These are phyloP conservation scores for Erpobdella octoculata DNA, from an alignment of 2,888 invertebrate species.

Conservation along the genomic window DNA sequence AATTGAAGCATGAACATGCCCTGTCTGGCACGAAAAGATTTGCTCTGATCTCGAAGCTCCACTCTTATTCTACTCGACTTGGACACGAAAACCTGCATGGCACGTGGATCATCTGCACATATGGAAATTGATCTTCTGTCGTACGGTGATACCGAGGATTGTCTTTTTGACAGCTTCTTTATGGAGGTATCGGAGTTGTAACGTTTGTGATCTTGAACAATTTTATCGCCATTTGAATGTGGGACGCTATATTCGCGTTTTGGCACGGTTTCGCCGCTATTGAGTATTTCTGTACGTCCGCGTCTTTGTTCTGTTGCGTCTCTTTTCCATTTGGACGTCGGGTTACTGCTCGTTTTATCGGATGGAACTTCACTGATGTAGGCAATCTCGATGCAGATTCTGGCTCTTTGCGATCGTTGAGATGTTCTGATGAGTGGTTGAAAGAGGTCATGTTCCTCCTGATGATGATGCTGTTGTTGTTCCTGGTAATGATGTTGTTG, in stretches of 20 bases:
- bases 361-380: slow-evolving; percentile 11
- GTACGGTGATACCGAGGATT: too few relatives aligned
- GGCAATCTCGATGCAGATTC: slow-evolving; percentile 27
- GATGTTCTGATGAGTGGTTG: neutral
- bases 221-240: too few relatives aligned
- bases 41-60: slow-evolving; percentile 16
- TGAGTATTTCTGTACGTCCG: too few relatives aligned
- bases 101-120: slow-evolving; percentile 29
- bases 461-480: neutral
- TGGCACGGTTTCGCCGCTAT: too few relatives aligned
- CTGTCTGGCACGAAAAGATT: neutral
- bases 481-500: too few relatives aligned
- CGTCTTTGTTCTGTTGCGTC: neutral
- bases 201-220: too few relatives aligned
- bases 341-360: neutral
- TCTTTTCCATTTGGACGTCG: neutral
- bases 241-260: too few relatives aligned
- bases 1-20: neutral
- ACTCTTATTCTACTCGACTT: slow-evolving; percentile 22
- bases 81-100: slow-evolving; percentile 24
- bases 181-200: too few relatives aligned
- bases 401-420: neutral
- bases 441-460: too few relatives aligned
- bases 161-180: too few relatives aligned
- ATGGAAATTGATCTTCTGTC: slow-evolving; percentile 26